Evolutionary conservation across 1,140 invertebrate species (phyloP), one percentile per base, ranked within the genome.

Genomic region (Megalonaias nervosa): DNA sequence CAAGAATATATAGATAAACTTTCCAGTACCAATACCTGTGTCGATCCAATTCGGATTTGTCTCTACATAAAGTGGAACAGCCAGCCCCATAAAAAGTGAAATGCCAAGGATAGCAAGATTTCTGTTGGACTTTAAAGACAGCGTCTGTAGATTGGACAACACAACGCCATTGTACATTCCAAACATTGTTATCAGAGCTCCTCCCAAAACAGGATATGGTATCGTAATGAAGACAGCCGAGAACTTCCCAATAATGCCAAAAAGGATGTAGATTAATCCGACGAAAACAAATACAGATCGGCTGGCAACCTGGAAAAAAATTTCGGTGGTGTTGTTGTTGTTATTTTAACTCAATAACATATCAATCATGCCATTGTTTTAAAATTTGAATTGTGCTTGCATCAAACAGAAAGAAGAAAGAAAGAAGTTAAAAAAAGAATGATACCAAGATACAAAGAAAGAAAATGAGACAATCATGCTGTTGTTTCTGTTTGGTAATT

Each of bases 141-240:
- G 93, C 84, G 95, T 95, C 86, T 97, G 95, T 17, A 97, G 91
- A 23, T 95, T 94, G 0, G 95, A 96, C 0, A 97, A 88, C 61
- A 85, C 82, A 2, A 89, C 79, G 5, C 86, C 85, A n/a, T 84
- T 79, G 58, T 86, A 86, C 60, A 86, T 85, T 48, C 95, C 95
- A 88, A 97, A 97, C 94, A 96, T 95, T 12, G 97, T 93, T 82
- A 95, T 95, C 89, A 97, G 97, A 70, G 96, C 93, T 6, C 96
- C 96, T 0, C 96, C 96, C 1, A 97, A 93, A 21, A 97, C 94
- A 0, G 96, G 95, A 85, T 95, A 94, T 3, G 96, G 96, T 73
- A 97, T 97, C 67, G 96, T 95, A 69, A 96, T 95, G 86, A 97
- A 97, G 3, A 96, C 90, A 1, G 95, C 96, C n/a, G 95, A 95